A percentile compares a stretch with the other conserved stretches of the same genome.
phyloP scores from a whole-genome alignment of 2,797 vertebrate genomes.

The Pelochelys cantorii region DNA sequence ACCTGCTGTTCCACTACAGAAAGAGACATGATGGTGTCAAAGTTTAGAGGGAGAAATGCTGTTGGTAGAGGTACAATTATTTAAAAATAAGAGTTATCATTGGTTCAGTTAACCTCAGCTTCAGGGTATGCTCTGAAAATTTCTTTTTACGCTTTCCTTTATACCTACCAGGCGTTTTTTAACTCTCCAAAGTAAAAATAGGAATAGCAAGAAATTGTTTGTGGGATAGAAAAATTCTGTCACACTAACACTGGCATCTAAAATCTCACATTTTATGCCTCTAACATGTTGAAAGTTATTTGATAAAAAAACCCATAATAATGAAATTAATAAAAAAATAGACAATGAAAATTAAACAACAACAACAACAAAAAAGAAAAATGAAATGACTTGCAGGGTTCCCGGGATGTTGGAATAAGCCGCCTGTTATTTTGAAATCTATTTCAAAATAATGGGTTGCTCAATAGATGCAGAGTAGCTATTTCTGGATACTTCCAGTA shows the following conservation, averaged over 20 bases:
- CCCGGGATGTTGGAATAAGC: no score
- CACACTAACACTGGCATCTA: background rate
- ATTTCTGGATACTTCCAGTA: no score
- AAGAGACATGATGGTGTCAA: background rate
- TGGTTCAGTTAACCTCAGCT: background rate
- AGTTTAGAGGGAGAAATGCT: background rate
- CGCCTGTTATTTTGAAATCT: no score
- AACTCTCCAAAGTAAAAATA: background rate
- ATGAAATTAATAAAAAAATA: no score
- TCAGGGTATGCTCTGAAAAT: background rate
- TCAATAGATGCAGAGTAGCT: no score
- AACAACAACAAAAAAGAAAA: background rate
- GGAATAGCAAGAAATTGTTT: background rate
- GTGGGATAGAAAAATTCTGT: background rate
- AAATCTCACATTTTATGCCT: background rate
- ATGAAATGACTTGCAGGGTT: background rate
- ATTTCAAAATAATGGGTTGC: no score
- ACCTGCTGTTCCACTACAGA: background rate
- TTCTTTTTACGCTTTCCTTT: background rate
- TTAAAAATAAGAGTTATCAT: background rate
- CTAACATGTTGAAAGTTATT: background rate
- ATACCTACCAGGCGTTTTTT: background rate
- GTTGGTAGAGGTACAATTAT: rapidly evolving
- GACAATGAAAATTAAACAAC: background rate
- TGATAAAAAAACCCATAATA: no score